Percentiles rank a stretch among this genome's conserved stretches.
Conservation (phyloP, 1,140 invertebrate genomes). For the Bombus ignitus region DNA sequence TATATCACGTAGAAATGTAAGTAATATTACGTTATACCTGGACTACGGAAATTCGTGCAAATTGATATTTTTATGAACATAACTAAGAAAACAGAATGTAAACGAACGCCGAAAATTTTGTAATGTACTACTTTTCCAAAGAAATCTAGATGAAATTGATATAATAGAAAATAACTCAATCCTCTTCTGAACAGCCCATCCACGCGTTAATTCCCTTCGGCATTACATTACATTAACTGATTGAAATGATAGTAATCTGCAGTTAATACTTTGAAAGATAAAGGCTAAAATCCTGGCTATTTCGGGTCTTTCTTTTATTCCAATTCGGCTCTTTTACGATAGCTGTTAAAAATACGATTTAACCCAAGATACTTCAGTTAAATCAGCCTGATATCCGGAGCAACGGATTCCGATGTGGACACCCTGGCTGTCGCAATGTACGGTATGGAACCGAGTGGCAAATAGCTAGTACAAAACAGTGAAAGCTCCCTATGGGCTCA, state of each 20-base stretch:
- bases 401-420: conserved; percentile 32
- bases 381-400: conserved; percentile 21
- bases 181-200: neutral
- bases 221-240: neutral
- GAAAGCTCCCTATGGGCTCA: conserved; percentile 71
- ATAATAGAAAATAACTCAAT: neutral
- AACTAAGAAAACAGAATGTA: neutral
- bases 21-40: no score
- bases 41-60: neutral
- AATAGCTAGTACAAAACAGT: conserved; percentile 70
- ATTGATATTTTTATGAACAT: neutral
- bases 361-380: conserved; percentile 14
- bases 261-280: neutral
- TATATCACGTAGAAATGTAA: neutral
- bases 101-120: no score
- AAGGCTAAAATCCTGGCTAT: neutral
- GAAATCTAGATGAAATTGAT: neutral
- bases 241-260: neutral
- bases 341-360: conserved; percentile 18
- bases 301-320: neutral
- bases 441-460: conserved; percentile 62
- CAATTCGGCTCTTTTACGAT: neutral
- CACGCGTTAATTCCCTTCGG: neutral
- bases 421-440: conserved; percentile 55
- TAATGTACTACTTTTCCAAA: no score